Evolutionary conservation across 1,140 invertebrate genomes (phyloP).

Genomic region (Pectinophora gossypiella): DNA sequence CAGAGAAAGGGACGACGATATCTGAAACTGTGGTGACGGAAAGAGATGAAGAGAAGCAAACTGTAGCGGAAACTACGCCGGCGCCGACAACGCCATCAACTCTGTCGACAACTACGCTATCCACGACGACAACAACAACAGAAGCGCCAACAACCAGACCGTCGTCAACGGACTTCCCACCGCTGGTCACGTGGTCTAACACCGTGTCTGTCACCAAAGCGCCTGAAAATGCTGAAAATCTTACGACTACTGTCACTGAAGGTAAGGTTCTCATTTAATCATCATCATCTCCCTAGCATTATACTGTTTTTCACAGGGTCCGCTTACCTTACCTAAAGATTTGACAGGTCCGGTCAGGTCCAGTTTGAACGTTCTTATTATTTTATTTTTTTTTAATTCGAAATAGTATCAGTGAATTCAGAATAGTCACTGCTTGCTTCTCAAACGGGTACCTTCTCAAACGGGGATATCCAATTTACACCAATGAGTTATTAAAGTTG

Average conservation of each 20-base stretch:
- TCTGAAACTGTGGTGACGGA: slow-evolving; percentile 12
- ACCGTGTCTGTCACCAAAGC: slow-evolving; percentile 63
- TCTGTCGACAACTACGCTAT: slow-evolving; percentile 3
- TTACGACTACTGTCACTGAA: slow-evolving; percentile 30
- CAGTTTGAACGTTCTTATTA: not conserved
- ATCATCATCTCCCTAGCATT: no score
- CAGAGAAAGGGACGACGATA: not conserved
- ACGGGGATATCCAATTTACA: no score
- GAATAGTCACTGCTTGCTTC: no score
- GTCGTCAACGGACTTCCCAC: slow-evolving; percentile 43
- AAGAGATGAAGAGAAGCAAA: slow-evolving; percentile 26
- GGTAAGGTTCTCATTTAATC: slow-evolving; percentile 37
- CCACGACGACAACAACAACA: slow-evolving; percentile 30
- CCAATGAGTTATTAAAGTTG: no score
- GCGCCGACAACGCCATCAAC: slow-evolving; percentile 3
- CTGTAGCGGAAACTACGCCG: slow-evolving; percentile 3
- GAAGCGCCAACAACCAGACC: slow-evolving; percentile 25
- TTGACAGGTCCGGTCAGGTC: no score
- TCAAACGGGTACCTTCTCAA: no score
- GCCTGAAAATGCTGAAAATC: slow-evolving; percentile 42
- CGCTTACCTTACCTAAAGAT: no score
- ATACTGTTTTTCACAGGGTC: no score
- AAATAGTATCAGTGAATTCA: no score
- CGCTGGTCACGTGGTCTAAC: slow-evolving; percentile 79
- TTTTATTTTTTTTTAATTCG: not conserved